These are phyloP conservation scores for Pandion haliaetus DNA, from an alignment of 2,113 vertebrate species.

Conservation along the genomic window DNA sequence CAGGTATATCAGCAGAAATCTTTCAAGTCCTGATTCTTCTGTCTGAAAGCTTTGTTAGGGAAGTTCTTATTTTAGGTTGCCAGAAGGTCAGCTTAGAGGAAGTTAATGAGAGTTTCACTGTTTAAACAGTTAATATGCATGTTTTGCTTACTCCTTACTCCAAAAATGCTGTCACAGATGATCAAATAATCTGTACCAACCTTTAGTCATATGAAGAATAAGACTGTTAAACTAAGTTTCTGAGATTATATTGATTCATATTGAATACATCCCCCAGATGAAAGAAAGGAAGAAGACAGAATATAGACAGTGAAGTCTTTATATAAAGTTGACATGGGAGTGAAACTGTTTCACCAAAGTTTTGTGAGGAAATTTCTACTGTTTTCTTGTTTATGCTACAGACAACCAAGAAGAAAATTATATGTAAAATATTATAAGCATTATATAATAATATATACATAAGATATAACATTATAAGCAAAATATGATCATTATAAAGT, in stretches of 20 bases:
- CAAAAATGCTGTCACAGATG: neutral
- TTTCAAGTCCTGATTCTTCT: neutral
- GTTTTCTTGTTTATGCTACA: neutral
- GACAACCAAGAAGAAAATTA: neutral
- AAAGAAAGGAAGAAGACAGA: neutral
- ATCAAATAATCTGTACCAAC: neutral
- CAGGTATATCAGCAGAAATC: neutral
- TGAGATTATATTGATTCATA: neutral
- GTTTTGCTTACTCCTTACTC: neutral
- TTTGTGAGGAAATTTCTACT: neutral
- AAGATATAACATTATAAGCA: too few species aligned
- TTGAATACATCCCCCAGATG: neutral
- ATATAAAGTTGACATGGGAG: neutral
- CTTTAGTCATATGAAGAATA: neutral
- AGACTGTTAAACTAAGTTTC: neutral
- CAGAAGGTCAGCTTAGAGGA: neutral
- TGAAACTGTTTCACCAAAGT: neutral
- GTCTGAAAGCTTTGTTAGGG: neutral
- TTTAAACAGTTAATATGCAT: neutral
- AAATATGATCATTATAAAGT: neutral
- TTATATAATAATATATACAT: too few species aligned
- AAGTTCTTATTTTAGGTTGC: neutral
- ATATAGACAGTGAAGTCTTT: neutral
- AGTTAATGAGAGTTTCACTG: neutral
- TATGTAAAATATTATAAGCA: too few species aligned